phyloP scores from a whole-genome alignment of 1,140 invertebrate genomes.

The Sarcophaga bullata region DNA sequence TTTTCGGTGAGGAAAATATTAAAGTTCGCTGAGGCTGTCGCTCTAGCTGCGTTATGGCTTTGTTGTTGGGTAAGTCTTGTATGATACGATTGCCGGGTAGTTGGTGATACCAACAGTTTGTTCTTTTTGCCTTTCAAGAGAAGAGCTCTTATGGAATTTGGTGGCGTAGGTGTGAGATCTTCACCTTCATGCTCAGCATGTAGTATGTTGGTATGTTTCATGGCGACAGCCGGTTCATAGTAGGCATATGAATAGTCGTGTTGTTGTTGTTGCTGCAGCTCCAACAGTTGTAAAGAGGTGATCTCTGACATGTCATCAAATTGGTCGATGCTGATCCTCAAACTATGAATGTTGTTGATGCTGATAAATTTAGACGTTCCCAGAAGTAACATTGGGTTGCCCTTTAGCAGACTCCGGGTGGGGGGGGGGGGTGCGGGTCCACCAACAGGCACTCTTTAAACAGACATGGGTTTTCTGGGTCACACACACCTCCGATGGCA shows the following conservation, averaged over 20 bases:
- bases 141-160: conserved; percentile 64
- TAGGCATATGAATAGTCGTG: conserved; percentile 80
- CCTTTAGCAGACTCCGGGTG: conserved; percentile 47
- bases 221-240: conserved; percentile 73
- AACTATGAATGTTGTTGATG: not conserved
- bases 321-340: conserved; percentile 35
- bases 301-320: conserved; percentile 48
- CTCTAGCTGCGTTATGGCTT: conserved; percentile 62
- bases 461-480: conserved; percentile 48
- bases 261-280: conserved; percentile 45
- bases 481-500: conserved; percentile 59
- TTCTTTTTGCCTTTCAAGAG: conserved; percentile 62
- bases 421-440: too few relatives aligned
- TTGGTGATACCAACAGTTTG: conserved; percentile 55
- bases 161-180: conserved; percentile 62
- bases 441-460: conserved; percentile 13
- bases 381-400: conserved; percentile 52
- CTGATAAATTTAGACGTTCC: conserved; percentile 44
- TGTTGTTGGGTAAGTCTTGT: conserved; percentile 59
- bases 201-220: conserved; percentile 71
- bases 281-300: conserved; percentile 43
- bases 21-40: not conserved
- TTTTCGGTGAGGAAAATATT: conserved; percentile 80
- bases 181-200: conserved; percentile 67
- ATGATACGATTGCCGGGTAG: conserved; percentile 57